A percentile compares a stretch with the other conserved stretches of the same genome.
Evolutionary conservation across 2,888 invertebrate genomes (phyloP).

Genomic region (Arenicola marina): DNA sequence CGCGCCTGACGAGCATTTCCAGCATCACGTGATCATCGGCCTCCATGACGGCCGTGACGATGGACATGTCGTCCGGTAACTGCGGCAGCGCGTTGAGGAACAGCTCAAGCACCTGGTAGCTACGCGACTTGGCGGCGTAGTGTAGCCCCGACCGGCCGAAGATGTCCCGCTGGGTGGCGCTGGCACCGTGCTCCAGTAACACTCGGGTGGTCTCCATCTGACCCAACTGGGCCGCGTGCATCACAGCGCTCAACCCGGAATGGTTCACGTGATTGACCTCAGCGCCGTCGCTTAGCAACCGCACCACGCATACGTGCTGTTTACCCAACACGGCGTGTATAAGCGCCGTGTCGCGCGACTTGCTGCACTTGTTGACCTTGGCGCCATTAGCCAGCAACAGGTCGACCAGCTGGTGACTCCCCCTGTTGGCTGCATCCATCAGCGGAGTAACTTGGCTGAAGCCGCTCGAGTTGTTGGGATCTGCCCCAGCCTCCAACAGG

Average conservation of each 20-base stretch:
- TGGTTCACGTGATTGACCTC: neutral
- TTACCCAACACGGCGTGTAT: neutral
- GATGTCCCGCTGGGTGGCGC: conserved; percentile 3
- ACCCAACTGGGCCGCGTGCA: conserved; percentile 21
- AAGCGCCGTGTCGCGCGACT: neutral
- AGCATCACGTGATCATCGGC: neutral
- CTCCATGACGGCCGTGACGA: neutral
- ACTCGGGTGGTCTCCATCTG: conserved; percentile 7
- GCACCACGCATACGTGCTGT: neutral
- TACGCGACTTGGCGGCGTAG: neutral
- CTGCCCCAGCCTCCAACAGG: neutral
- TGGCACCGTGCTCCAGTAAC: conserved; percentile 16
- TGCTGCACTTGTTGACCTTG: neutral
- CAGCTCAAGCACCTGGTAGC: neutral
- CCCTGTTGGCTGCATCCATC: conserved; percentile 2
- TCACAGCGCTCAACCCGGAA: conserved; percentile 5
- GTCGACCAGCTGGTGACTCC: neutral
- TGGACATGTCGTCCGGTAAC: neutral
- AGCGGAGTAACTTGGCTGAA: neutral
- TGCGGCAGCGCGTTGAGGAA: neutral
- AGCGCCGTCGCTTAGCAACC: neutral
- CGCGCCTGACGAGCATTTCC: neutral
- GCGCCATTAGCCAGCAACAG: neutral
- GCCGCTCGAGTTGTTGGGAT: neutral
- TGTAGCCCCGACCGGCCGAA: neutral